Conservation (phyloP, 2,888 invertebrate species). For the Pachliopta kotzebuea region DNA sequence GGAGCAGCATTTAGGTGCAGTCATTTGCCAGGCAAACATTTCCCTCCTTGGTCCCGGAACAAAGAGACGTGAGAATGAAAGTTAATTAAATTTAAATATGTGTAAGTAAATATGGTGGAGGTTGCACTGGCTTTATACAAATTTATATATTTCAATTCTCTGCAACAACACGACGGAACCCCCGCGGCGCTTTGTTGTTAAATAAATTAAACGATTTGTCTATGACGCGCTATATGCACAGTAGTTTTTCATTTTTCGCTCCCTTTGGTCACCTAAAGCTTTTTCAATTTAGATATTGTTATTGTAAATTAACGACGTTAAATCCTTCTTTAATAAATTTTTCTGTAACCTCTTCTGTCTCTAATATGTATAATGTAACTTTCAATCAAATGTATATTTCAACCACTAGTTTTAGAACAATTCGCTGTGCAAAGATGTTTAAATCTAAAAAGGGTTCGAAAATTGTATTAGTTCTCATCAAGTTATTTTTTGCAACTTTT, state of each 20-base stretch:
- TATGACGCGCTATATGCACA: background rate
- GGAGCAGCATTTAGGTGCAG: slow-evolving; percentile 42
- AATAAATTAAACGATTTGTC: slow-evolving; percentile 30
- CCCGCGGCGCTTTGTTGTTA: slow-evolving; percentile 18
- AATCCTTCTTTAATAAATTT: too few relatives aligned
- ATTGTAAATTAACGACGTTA: too few relatives aligned
- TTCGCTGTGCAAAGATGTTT: too few relatives aligned
- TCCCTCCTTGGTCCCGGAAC: slow-evolving; percentile 48
- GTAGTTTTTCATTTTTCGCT: background rate
- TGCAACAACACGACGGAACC: slow-evolving; percentile 2
- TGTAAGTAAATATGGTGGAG: slow-evolving; percentile 43
- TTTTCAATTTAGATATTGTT: too few relatives aligned
- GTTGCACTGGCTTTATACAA: slow-evolving; percentile 40
- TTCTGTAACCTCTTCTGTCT: too few relatives aligned
- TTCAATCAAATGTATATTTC: too few relatives aligned
- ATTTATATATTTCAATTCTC: slow-evolving; percentile 31
- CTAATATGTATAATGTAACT: too few relatives aligned
- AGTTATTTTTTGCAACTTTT: too few relatives aligned
- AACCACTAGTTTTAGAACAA: too few relatives aligned
- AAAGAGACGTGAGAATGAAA: slow-evolving; percentile 63
- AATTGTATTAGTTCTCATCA: too few relatives aligned
- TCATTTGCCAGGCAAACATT: slow-evolving; percentile 52
- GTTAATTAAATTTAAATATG: slow-evolving; percentile 73
- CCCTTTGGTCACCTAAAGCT: too few relatives aligned
- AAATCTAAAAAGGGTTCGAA: too few relatives aligned